phyloP scores from a whole-genome alignment of 2,888 invertebrate species.

The Tenthredo livida region DNA sequence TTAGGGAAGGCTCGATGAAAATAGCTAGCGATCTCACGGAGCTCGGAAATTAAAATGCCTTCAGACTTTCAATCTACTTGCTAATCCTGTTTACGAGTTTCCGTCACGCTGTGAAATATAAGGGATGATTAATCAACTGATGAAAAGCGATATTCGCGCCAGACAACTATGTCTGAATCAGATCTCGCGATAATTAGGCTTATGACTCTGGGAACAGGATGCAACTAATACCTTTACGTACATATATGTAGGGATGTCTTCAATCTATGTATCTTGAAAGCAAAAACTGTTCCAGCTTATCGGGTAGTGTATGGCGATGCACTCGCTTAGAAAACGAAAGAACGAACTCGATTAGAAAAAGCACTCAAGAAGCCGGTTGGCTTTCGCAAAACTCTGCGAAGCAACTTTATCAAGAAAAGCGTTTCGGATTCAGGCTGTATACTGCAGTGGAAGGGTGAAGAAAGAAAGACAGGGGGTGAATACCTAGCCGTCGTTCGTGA shows the following conservation, averaged over 20 bases:
- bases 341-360: conserved; percentile 33
- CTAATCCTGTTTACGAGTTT: conserved; percentile 1
- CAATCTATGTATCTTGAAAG: not conserved
- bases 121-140: not conserved
- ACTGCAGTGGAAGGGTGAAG: not conserved
- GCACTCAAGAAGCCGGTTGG: conserved; percentile 15
- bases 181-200: not conserved
- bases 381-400: conserved; percentile 21
- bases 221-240: not conserved
- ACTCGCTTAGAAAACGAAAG: not conserved
- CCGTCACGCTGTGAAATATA: not conserved
- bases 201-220: not conserved
- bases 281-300: not conserved
- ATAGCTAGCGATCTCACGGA: not conserved
- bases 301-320: not conserved
- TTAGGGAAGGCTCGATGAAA: not conserved
- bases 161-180: not conserved
- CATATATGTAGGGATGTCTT: not conserved
- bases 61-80: conserved; percentile 7
- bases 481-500: not conserved
- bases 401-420: conserved; percentile 22
- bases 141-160: not conserved
- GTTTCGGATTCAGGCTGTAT: not conserved
- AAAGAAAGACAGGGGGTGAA: not conserved
- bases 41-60: conserved; percentile 5